These are phyloP conservation scores for Lepus americanus DNA, from an alignment of 2,113 vertebrate species.

Conservation along the genomic window DNA sequence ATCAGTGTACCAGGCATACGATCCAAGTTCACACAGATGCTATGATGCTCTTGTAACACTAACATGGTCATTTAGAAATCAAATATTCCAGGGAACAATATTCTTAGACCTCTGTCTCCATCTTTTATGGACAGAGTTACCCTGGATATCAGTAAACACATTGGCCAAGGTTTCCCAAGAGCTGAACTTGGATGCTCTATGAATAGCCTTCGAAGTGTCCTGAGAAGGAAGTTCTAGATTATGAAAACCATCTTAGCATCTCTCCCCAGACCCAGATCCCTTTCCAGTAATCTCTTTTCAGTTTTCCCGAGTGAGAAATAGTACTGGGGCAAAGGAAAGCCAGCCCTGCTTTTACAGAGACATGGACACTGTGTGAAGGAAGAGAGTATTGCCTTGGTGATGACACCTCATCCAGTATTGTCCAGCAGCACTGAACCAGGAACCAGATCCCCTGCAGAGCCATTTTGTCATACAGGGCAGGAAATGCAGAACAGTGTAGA, in stretches of 20 bases:
- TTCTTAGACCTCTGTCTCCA: background rate
- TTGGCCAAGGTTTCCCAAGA: background rate
- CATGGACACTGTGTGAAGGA: background rate
- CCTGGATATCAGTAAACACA: background rate
- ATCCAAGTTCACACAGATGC: background rate
- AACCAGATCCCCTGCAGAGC: background rate
- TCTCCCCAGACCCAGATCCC: background rate
- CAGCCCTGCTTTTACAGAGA: background rate
- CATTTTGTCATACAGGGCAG: background rate
- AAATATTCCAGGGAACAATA: slow-evolving; percentile 12
- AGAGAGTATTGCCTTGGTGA: background rate
- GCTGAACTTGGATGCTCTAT: background rate
- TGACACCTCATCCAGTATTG: background rate
- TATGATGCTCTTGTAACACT: background rate
- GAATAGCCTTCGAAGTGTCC: background rate
- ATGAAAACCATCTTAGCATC: slow-evolving; percentile 31
- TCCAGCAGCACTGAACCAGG: background rate
- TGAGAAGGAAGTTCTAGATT: slow-evolving; percentile 39
- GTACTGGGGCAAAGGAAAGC: background rate
- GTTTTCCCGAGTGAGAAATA: slow-evolving; percentile 2
- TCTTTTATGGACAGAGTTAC: background rate
- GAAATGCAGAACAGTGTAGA: background rate
- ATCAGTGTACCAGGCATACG: background rate
- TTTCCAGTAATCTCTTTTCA: background rate
- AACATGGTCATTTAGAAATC: background rate